Percentiles rank a stretch among this genome's conserved stretches.
Evolutionary conservation across 2,113 vertebrate species (phyloP).

Genomic region (Vicugna pacos): DNA sequence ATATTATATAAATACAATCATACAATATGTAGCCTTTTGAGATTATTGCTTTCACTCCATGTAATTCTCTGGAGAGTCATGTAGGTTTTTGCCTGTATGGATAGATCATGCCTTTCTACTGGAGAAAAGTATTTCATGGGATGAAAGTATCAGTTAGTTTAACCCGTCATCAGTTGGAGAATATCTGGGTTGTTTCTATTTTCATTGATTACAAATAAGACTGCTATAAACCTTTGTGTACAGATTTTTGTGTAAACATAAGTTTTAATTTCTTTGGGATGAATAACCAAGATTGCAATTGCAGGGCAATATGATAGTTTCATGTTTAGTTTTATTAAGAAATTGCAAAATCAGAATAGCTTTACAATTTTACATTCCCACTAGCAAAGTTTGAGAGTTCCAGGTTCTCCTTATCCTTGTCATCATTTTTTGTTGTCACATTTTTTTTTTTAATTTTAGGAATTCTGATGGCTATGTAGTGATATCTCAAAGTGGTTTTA

Average conservation of each 20-base stretch:
- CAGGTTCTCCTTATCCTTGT: background rate
- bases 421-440: background rate
- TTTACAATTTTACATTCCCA: constrained; percentile 25
- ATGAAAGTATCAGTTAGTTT: background rate
- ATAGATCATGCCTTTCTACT: constrained; percentile 6
- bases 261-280: constrained; percentile 27
- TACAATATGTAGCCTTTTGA: background rate
- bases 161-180: background rate
- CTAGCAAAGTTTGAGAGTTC: background rate
- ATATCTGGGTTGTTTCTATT: background rate
- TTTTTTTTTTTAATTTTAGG: background rate
- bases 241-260: background rate
- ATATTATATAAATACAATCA: background rate
- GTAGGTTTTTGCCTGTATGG: background rate
- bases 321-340: background rate
- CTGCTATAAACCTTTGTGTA: background rate
- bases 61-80: background rate
- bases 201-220: background rate
- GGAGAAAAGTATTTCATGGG: background rate
- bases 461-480: background rate
- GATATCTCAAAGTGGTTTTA: background rate
- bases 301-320: background rate
- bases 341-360: background rate
- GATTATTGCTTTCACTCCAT: background rate
- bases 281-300: background rate